phyloP scores from a whole-genome alignment of 1,140 invertebrate species.

The Drosophila subpulchrella region DNA sequence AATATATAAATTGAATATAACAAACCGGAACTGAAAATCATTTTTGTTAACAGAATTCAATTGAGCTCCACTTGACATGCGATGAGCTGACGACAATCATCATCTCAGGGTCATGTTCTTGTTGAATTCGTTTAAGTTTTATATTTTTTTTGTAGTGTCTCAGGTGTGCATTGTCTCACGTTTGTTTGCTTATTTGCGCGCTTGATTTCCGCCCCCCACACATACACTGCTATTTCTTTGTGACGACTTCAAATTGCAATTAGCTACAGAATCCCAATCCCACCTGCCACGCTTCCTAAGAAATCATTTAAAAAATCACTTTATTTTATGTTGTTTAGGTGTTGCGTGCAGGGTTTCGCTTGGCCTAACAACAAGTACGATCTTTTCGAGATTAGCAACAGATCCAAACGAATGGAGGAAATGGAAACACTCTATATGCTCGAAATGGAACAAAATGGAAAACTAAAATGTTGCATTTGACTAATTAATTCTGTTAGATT shows the following conservation, averaged over 20 bases:
- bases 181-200: constrained; percentile 78
- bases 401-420: constrained; percentile 11
- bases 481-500: background rate
- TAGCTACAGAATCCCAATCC: constrained; percentile 2
- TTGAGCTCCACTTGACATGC: constrained; percentile 34
- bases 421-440: background rate
- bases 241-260: constrained; percentile 48
- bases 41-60: constrained; percentile 34
- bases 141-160: constrained; percentile 38
- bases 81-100: constrained; percentile 32
- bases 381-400: constrained; percentile 24
- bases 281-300: background rate
- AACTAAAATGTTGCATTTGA: background rate
- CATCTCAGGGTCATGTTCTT: constrained; percentile 35
- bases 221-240: constrained; percentile 44
- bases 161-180: constrained; percentile 79
- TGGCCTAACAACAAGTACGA: constrained; percentile 55
- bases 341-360: constrained; percentile 45
- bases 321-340: background rate
- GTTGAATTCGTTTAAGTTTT: constrained; percentile 31
- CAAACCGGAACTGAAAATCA: constrained; percentile 50
- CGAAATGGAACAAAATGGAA: background rate
- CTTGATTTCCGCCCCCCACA: constrained; percentile 66
- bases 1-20: constrained; percentile 15
- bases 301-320: constrained; percentile 1